Percentiles rank a stretch among this genome's conserved stretches.
Conservation (phyloP, 2,888 invertebrate genomes). For the Drosophila yooni region DNA sequence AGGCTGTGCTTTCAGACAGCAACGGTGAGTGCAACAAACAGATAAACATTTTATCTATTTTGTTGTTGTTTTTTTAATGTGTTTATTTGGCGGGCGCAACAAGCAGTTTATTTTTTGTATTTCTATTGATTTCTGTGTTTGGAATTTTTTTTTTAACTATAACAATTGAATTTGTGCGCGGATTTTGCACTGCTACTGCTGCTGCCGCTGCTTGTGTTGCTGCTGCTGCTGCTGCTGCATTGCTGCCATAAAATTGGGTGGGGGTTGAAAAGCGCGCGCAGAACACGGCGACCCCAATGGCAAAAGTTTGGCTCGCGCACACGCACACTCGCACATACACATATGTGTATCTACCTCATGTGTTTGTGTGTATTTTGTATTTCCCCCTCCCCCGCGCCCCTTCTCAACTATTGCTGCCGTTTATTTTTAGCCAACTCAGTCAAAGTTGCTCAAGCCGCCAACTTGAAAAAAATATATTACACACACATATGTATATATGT, state of each 20-base stretch:
- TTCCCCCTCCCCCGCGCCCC: slow-evolving; percentile 13
- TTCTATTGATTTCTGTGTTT: slow-evolving; percentile 83
- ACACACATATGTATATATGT: slow-evolving; percentile 2
- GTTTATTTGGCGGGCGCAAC: slow-evolving; percentile 39
- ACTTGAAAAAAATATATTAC: slow-evolving; percentile 61
- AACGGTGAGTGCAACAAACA: slow-evolving; percentile 66
- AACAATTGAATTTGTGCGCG: slow-evolving; percentile 74
- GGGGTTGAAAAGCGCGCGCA: slow-evolving; percentile 80
- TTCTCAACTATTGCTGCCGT: slow-evolving; percentile 67
- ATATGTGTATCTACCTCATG: slow-evolving; percentile 25
- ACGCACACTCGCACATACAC: slow-evolving; percentile 41
- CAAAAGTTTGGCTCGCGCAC: slow-evolving; percentile 59
- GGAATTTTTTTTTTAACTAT: slow-evolving; percentile 35
- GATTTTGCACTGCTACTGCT: slow-evolving; percentile 56
- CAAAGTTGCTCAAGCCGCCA: slow-evolving; percentile 77
- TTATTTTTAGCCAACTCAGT: slow-evolving; percentile 80
- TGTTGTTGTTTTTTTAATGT: neutral
- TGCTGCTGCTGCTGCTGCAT: slow-evolving; percentile 39
- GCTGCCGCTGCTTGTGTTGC: slow-evolving; percentile 26
- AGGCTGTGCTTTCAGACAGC: slow-evolving; percentile 85
- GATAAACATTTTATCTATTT: neutral
- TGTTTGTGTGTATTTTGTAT: slow-evolving; percentile 34
- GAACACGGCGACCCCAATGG: slow-evolving; percentile 52
- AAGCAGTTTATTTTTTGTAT: slow-evolving; percentile 77
- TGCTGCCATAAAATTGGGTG: slow-evolving; percentile 49